Percentiles rank a stretch among this genome's conserved stretches.
phyloP scores from a whole-genome alignment of 1,140 invertebrate species.

The Plodia interpunctella region DNA sequence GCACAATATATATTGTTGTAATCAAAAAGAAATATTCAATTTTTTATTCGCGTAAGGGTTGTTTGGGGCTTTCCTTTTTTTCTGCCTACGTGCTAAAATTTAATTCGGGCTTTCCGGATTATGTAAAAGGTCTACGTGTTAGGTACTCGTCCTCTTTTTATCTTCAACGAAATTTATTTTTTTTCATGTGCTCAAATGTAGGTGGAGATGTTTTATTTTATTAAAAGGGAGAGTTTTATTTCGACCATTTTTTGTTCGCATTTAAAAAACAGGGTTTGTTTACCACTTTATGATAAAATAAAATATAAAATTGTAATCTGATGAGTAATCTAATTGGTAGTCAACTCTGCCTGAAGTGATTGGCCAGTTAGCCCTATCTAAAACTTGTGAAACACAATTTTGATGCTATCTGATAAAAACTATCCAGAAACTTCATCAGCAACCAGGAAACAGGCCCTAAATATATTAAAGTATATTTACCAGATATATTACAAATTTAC shows the following conservation, averaged over 20 bases:
- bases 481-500: no score
- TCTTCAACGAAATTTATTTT: constrained; percentile 22
- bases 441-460: no score
- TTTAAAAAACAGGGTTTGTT: no score
- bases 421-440: no score
- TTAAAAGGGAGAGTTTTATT: not conserved
- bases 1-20: constrained; percentile 73
- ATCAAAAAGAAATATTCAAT: constrained; percentile 76
- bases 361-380: no score
- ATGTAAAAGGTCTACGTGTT: constrained; percentile 53
- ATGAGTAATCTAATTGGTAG: no score
- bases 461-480: no score
- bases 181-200: constrained; percentile 1
- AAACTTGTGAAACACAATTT: no score
- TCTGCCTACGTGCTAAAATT: constrained; percentile 69
- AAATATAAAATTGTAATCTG: no score
- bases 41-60: constrained; percentile 65
- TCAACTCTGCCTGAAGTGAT: not conserved
- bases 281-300: no score
- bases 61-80: constrained; percentile 52
- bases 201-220: not conserved
- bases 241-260: not conserved
- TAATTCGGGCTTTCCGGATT: constrained; percentile 69
- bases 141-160: constrained; percentile 23
- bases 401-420: no score